Percentiles rank a stretch among this genome's conserved stretches.
Evolutionary conservation across 2,113 vertebrate species (phyloP).

Genomic region (Petromus typicus): DNA sequence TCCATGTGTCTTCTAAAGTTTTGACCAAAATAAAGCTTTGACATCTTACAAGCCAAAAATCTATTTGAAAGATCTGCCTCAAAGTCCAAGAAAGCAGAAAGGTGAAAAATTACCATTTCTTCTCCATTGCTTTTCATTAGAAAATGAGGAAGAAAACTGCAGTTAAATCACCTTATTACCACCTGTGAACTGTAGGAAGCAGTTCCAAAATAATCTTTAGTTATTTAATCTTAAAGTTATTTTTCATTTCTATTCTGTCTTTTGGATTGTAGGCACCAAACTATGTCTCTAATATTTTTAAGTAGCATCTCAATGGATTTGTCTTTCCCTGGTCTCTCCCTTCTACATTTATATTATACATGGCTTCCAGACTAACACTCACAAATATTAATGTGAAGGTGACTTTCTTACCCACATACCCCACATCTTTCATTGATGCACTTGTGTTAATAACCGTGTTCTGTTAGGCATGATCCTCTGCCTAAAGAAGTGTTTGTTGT

Average conservation of each 20-base stretch:
- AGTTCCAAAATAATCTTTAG: background rate
- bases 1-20: background rate
- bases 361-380: background rate
- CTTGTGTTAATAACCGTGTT: background rate
- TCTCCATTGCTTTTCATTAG: background rate
- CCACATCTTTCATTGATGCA: background rate
- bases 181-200: background rate
- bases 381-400: background rate
- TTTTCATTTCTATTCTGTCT: background rate
- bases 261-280: background rate
- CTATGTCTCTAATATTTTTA: background rate
- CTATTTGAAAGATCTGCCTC: background rate
- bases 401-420: background rate
- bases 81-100: background rate
- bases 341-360: background rate
- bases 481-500: background rate
- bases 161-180: background rate
- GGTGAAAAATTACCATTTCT: background rate
- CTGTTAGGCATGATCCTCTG: background rate
- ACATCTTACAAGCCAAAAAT: background rate
- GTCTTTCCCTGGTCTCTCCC: background rate
- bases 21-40: background rate
- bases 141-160: background rate
- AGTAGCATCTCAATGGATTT: background rate
- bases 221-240: background rate